Conservation (phyloP, 2,113 vertebrate species). For the Crotalus viridis region DNA sequence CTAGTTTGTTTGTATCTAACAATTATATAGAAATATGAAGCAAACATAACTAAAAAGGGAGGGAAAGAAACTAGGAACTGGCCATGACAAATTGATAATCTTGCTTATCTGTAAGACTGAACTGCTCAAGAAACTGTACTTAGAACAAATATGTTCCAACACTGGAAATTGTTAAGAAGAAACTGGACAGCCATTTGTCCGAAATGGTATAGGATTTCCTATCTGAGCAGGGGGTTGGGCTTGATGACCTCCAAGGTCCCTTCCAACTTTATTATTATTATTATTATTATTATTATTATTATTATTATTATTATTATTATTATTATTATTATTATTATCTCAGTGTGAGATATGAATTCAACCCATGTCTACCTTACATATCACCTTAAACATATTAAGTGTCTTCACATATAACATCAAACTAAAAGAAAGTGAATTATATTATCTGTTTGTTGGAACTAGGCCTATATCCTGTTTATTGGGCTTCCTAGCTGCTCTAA, state of each 20-base stretch:
- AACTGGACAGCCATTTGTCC: too few species aligned
- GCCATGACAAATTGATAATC: not conserved
- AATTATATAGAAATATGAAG: not conserved
- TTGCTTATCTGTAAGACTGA: not conserved
- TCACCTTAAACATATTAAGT: not conserved
- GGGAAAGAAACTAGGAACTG: not conserved
- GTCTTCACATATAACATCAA: not conserved
- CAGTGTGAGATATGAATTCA: not conserved
- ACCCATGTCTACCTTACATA: not conserved
- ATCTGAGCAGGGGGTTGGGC: too few species aligned
- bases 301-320: too few species aligned
- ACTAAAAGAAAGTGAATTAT: not conserved
- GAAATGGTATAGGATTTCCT: too few species aligned
- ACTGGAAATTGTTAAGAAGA: too few species aligned
- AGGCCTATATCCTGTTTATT: not conserved
- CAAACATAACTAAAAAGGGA: not conserved
- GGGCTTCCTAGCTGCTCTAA: not conserved
- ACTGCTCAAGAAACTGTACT: not conserved
- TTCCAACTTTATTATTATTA: too few species aligned
- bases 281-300: too few species aligned
- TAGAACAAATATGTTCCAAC: not conserved
- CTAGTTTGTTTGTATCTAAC: not conserved
- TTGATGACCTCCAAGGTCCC: too few species aligned
- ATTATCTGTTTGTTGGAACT: not conserved
- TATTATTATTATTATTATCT: not conserved